Percentiles rank a stretch among this genome's conserved stretches.
Evolutionary conservation across 1,140 invertebrate species (phyloP).

Genomic region (Caerostris extrusa): DNA sequence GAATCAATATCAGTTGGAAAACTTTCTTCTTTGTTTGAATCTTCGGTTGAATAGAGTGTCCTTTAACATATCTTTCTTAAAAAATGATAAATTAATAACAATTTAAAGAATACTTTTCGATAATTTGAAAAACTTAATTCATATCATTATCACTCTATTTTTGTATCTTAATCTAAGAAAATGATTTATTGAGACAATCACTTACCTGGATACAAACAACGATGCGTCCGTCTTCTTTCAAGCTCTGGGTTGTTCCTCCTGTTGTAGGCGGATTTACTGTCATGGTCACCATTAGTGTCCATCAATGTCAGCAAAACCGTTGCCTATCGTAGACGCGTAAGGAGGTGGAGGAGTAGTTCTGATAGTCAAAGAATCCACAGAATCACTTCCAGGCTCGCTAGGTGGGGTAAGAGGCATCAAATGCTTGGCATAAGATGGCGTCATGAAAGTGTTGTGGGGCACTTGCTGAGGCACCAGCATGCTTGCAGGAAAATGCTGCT

Average conservation of each 20-base stretch:
- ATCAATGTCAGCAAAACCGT: slow-evolving; percentile 84
- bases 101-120: too few relatives aligned
- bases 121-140: too few relatives aligned
- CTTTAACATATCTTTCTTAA: too few relatives aligned
- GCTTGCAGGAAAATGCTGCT: not conserved
- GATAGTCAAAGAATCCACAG: slow-evolving; percentile 76
- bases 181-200: not conserved
- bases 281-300: slow-evolving; percentile 78
- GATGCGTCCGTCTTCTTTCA: slow-evolving; percentile 96
- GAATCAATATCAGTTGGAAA: too few relatives aligned
- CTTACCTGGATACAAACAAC: slow-evolving; percentile 96
- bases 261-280: slow-evolving; percentile 87
- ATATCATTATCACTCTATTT: too few relatives aligned
- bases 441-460: slow-evolving; percentile 50
- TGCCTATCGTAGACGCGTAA: slow-evolving; percentile 83
- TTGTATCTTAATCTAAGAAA: too few relatives aligned
- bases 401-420: slow-evolving; percentile 87
- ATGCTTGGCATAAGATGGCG: slow-evolving; percentile 9
- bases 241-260: slow-evolving; percentile 97
- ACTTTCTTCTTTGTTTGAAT: too few relatives aligned
- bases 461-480: not conserved
- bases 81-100: too few relatives aligned
- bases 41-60: too few relatives aligned
- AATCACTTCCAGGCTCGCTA: slow-evolving; percentile 87
- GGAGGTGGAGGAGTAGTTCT: slow-evolving; percentile 80